Percentiles rank a stretch among this genome's conserved stretches.
Conservation (phyloP, 2,888 invertebrate genomes). For the Halictus quadricinctus region DNA sequence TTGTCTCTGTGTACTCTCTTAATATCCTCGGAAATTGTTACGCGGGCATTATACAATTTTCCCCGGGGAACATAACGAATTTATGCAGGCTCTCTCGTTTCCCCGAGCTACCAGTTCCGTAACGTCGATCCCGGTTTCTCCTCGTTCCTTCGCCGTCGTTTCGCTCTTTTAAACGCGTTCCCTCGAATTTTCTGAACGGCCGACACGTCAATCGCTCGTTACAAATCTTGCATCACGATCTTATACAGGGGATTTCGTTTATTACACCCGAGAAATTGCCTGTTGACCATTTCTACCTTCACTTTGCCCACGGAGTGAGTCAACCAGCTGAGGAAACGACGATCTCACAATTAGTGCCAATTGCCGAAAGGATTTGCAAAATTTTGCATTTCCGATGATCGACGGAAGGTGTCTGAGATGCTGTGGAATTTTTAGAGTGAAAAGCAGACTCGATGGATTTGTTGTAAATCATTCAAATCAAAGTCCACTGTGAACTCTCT, state of each 20-base stretch:
- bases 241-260: conserved; percentile 7
- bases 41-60: conserved; percentile 21
- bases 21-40: conserved; percentile 25
- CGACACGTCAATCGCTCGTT: conserved; percentile 33
- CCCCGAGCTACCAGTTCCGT: conserved; percentile 16
- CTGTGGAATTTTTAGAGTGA: background rate
- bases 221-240: conserved; percentile 3
- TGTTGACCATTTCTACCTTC: conserved; percentile 3
- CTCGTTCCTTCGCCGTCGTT: conserved; percentile 39
- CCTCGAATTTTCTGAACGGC: conserved; percentile 45
- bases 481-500: background rate
- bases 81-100: conserved; percentile 2
- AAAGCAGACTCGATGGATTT: too few species aligned
- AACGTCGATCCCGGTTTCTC: conserved; percentile 33
- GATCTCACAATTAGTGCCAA: background rate
- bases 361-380: background rate
- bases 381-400: background rate
- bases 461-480: background rate
- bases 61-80: background rate
- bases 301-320: background rate
- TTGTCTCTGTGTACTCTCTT: conserved; percentile 14
- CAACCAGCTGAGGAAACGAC: background rate
- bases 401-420: background rate
- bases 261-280: conserved; percentile 26
- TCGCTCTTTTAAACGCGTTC: conserved; percentile 25